phyloP scores from a whole-genome alignment of 2,797 vertebrate genomes.

The Margarornis squamiger region DNA sequence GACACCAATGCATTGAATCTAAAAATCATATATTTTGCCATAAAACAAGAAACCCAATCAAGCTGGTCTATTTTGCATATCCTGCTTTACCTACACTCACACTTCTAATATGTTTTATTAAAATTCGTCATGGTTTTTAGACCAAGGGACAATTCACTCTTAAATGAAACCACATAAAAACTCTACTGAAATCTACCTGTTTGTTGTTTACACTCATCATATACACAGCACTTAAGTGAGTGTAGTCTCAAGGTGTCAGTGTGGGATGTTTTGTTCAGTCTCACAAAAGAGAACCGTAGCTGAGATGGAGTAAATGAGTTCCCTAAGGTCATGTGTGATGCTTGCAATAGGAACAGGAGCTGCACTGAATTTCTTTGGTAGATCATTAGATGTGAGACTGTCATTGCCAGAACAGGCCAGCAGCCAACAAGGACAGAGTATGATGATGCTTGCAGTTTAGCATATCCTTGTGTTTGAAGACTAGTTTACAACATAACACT shows the following conservation, averaged over 20 bases:
- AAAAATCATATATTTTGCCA: background rate
- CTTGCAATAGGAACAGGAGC: background rate
- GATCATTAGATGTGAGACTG: background rate
- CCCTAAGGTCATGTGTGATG: background rate
- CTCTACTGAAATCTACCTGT: background rate
- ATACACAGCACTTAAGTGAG: background rate
- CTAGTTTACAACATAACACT: background rate
- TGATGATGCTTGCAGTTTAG: background rate
- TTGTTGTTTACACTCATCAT: background rate
- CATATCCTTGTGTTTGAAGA: rapidly evolving
- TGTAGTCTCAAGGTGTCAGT: background rate
- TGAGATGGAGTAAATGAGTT: background rate
- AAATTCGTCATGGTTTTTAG: background rate
- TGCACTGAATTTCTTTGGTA: background rate
- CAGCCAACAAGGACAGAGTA: background rate
- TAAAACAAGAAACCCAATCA: background rate
- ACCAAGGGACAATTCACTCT: background rate
- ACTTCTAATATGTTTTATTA: background rate
- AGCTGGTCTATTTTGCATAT: background rate
- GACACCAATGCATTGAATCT: background rate
- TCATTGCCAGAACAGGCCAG: background rate
- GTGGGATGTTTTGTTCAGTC: background rate
- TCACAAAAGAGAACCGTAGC: background rate
- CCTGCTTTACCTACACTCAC: background rate
- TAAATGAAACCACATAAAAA: background rate